Conservation (phyloP, 2,888 invertebrate species). For the Eucriotettix oculatus region DNA sequence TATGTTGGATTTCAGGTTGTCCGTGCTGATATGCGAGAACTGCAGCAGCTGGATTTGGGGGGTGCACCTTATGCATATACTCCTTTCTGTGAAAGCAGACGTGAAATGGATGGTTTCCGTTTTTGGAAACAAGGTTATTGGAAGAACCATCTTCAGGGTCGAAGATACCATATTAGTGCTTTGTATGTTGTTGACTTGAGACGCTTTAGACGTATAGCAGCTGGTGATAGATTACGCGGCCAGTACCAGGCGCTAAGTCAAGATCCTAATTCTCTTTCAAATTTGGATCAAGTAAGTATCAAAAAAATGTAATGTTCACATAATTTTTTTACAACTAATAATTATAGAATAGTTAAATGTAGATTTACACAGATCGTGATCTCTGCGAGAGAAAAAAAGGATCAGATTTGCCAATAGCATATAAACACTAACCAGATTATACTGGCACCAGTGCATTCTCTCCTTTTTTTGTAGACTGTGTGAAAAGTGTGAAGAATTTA, state of each 20-base stretch:
- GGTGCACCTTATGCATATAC: conserved; percentile 97
- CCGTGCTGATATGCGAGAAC: conserved; percentile 79
- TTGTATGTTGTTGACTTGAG: conserved; percentile 95
- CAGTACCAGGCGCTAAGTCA: conserved; percentile 98
- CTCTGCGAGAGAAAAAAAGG: too few relatives aligned
- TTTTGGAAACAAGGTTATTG: conserved; percentile 99
- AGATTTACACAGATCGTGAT: too few relatives aligned
- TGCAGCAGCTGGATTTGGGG: conserved; percentile 79
- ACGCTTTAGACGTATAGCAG: conserved; percentile 90
- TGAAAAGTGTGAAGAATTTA: too few relatives aligned
- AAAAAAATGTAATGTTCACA: not conserved
- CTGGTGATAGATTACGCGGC: conserved; percentile 91
- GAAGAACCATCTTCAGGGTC: conserved; percentile 89
- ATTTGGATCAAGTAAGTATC: conserved; percentile 52
- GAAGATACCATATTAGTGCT: conserved; percentile 91
- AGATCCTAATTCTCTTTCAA: conserved; percentile 96
- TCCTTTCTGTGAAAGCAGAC: conserved; percentile 94
- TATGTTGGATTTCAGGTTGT: conserved; percentile 52
- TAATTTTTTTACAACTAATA: not conserved
- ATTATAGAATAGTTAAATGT: too few relatives aligned
- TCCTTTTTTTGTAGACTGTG: too few relatives aligned
- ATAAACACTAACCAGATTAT: too few relatives aligned
- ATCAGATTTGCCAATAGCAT: too few relatives aligned
- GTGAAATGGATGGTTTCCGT: conserved; percentile 97
- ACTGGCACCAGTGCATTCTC: too few relatives aligned